A percentile compares a stretch with the other conserved stretches of the same genome.
Evolutionary conservation across 2,888 invertebrate genomes (phyloP).

Genomic region (Scaptodrosophila latifasciaeformis): DNA sequence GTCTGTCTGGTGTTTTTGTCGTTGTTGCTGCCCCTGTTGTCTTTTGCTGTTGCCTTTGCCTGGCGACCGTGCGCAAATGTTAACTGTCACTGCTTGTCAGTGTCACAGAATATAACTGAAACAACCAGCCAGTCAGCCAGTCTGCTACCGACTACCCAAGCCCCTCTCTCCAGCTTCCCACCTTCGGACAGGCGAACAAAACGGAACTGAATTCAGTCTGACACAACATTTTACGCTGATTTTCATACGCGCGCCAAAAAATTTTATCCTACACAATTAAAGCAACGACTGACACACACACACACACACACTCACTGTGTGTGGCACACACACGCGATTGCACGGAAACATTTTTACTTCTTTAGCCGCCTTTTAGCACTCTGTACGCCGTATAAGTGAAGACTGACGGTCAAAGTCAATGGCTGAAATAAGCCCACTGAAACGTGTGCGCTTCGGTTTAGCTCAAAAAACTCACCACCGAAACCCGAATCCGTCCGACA

Average conservation of each 20-base stretch:
- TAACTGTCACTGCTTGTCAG: slow-evolving; percentile 65
- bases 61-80: slow-evolving; percentile 32
- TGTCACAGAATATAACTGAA: slow-evolving; percentile 15
- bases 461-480: neutral
- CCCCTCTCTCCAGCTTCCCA: too few species aligned
- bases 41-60: neutral
- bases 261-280: slow-evolving; percentile 40
- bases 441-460: neutral
- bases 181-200: neutral
- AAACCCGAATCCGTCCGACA: too few species aligned
- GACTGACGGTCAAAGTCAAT: slow-evolving; percentile 66
- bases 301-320: too few species aligned
- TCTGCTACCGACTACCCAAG: too few species aligned
- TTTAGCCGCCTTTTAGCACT: slow-evolving; percentile 37
- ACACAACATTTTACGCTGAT: slow-evolving; percentile 5
- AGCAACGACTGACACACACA: neutral
- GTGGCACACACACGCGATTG: neutral
- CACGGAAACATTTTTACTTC: slow-evolving; percentile 11
- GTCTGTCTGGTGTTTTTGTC: slow-evolving; percentile 7
- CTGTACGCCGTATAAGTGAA: slow-evolving; percentile 64
- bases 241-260: slow-evolving; percentile 62
- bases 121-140: neutral
- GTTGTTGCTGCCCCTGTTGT: slow-evolving; percentile 18
- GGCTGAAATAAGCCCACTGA: slow-evolving; percentile 5
- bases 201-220: slow-evolving; percentile 33